Evolutionary conservation across 2,888 invertebrate species (phyloP).

Genomic region (Seira ritae): DNA sequence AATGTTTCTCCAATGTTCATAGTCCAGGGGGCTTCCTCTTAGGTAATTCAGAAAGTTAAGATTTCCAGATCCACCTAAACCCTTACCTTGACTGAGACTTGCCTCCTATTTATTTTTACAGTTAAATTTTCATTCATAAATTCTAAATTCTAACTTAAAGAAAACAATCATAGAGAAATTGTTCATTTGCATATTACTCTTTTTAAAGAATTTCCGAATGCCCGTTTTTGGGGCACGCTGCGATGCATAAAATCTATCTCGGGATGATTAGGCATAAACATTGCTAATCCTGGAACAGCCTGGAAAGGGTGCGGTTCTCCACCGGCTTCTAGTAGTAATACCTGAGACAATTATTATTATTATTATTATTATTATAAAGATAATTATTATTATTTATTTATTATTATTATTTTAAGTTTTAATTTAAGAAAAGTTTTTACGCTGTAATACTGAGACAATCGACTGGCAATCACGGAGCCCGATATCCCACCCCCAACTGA

Average conservation of each 20-base stretch:
- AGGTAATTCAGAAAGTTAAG: conserved; percentile 55
- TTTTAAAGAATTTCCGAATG: conserved; percentile 36
- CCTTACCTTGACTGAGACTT: conserved; percentile 46
- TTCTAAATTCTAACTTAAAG: background rate
- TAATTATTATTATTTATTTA: too few species aligned
- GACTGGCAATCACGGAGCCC: conserved; percentile 38
- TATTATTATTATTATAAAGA: too few species aligned
- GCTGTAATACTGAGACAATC: conserved; percentile 41
- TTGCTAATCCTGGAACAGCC: conserved; percentile 76
- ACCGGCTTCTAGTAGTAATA: background rate
- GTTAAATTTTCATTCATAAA: background rate
- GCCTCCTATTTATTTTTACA: conserved; percentile 33
- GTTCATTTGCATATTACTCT: conserved; percentile 30
- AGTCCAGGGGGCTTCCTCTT: conserved; percentile 52
- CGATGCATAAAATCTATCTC: conserved; percentile 77
- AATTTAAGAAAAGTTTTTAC: too few species aligned
- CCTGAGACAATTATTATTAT: too few species aligned
- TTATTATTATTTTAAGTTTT: too few species aligned
- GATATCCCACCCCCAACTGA: conserved; percentile 47
- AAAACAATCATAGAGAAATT: too few species aligned
- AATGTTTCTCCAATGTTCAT: conserved; percentile 55
- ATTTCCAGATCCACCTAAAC: conserved; percentile 57
- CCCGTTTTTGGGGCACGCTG: conserved; percentile 52
- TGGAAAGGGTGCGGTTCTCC: conserved; percentile 75
- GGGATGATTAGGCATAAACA: conserved; percentile 75